Evolutionary conservation across 2,113 vertebrate genomes (phyloP), one percentile per base, ranked within the genome.

Genomic region (Uria aalge): DNA sequence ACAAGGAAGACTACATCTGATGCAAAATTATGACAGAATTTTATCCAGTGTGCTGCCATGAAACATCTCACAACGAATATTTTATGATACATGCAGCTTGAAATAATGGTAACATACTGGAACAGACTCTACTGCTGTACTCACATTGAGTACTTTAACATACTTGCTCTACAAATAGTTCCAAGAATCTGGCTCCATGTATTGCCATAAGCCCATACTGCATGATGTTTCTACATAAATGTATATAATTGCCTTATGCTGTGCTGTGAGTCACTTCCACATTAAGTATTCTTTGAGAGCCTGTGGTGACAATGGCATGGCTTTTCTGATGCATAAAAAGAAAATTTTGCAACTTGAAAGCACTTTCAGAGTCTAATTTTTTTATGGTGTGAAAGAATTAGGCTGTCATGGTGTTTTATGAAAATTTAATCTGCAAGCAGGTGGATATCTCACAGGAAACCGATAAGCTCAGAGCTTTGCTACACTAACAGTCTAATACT

Each of bases 181-280:
- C 79, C 74, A 96, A 96, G 91, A 93, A 95, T 92, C 59, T 88
- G 96, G 82, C 89, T 95, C 82, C 19, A 1, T 75, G 88, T 72
- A 52, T 80, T 97, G 94, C 80, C 95, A 92, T 76, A 96, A 96
- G 60, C 56, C 34, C 64, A 55, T 55, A 59, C 73, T 88, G 79
- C 68, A 84, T 67, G 62, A 85, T 92, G 89, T 82, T 91, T 77
- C 95, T 26, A 94, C 87, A 93, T 72, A 91, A 96, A 90, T 85
- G 73, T 62, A 95, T 72, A 76, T 92, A 97, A 85, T 69, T 77
- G 94, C 94, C 88, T 91, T 94, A 76, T 94, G 96, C 91, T 90
- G 81, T 92, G 68, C 72, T 88, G 30, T 97, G 92, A 97, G 93
- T 97, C 96, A 95, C 87, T 78, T 89, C 55, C 75, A 85, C 62